A percentile compares a stretch with the other conserved stretches of the same genome.
Conservation (phyloP, 2,797 vertebrate genomes). For the Lophura swinhoii region DNA sequence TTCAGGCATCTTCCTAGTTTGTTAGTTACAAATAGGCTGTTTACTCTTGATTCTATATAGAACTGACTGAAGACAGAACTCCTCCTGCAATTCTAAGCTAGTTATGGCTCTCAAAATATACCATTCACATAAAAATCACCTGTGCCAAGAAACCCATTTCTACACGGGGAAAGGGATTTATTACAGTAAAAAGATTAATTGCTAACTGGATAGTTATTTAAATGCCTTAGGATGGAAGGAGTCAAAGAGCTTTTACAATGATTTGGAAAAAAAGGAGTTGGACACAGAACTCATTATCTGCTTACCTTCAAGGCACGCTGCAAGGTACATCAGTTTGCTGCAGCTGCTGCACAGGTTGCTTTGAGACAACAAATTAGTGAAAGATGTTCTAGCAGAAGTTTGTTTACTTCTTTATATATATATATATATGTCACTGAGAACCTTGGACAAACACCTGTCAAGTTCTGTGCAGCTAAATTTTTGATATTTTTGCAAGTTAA, state of each 20-base stretch:
- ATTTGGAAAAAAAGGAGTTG: not conserved
- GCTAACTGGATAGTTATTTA: not conserved
- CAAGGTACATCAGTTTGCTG: not conserved
- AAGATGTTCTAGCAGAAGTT: not conserved
- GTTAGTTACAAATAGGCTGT: not conserved
- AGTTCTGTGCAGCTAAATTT: not conserved
- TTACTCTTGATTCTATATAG: not conserved
- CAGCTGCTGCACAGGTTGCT: not conserved
- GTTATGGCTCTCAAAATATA: not conserved
- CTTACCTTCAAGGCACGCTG: slow-evolving; percentile 35
- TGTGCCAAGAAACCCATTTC: not conserved
- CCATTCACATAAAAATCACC: not conserved
- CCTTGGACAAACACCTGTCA: not conserved
- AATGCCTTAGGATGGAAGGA: not conserved
- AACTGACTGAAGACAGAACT: not conserved
- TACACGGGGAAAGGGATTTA: not conserved
- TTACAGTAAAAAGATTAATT: not conserved
- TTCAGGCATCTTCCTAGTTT: not conserved
- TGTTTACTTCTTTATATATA: not conserved
- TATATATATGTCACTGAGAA: not conserved
- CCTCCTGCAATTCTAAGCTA: not conserved
- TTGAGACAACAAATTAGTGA: not conserved
- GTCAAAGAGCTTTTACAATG: not conserved
- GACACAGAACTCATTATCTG: not conserved
- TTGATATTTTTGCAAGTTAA: not conserved